phyloP scores from a whole-genome alignment of 2,797 vertebrate genomes.

The Merluccius polli region DNA sequence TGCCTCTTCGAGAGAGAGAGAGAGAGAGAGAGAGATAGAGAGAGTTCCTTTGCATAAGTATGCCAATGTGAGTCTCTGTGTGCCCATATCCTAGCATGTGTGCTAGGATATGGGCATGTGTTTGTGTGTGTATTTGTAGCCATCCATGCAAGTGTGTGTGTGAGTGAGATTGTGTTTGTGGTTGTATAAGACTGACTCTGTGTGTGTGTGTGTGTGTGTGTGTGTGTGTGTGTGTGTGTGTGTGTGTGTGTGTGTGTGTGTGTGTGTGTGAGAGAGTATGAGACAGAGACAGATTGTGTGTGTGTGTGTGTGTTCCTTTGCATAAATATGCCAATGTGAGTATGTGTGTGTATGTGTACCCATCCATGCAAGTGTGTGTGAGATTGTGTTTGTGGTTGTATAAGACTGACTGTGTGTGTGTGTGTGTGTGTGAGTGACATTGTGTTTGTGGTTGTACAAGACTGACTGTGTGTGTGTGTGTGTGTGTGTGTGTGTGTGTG shows the following conservation, averaged over 20 bases:
- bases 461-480: not conserved
- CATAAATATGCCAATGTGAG: no score
- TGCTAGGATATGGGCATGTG: no score
- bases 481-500: not conserved
- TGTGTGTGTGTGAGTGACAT: not conserved
- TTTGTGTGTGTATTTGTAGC: not conserved
- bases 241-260: slow-evolving; percentile 13
- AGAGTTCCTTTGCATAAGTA: not conserved
- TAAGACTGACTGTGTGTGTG: not conserved
- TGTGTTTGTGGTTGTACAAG: not conserved
- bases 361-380: not conserved
- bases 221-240: slow-evolving; percentile 2
- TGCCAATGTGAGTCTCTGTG: slow-evolving; percentile 8
- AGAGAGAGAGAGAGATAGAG: not conserved
- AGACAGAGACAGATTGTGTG: not conserved
- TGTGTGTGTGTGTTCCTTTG: not conserved
- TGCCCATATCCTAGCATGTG: not conserved
- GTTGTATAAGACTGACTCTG: not conserved
- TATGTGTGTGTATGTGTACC: slow-evolving; percentile 8
- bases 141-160: not conserved
- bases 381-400: slow-evolving; percentile 13
- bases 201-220: not conserved
- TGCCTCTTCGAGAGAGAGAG: slow-evolving; percentile 9
- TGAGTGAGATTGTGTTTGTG: not conserved
- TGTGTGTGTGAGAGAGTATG: slow-evolving; percentile 1